Conservation (phyloP, 2,888 invertebrate genomes). For the Andrena praecox region DNA sequence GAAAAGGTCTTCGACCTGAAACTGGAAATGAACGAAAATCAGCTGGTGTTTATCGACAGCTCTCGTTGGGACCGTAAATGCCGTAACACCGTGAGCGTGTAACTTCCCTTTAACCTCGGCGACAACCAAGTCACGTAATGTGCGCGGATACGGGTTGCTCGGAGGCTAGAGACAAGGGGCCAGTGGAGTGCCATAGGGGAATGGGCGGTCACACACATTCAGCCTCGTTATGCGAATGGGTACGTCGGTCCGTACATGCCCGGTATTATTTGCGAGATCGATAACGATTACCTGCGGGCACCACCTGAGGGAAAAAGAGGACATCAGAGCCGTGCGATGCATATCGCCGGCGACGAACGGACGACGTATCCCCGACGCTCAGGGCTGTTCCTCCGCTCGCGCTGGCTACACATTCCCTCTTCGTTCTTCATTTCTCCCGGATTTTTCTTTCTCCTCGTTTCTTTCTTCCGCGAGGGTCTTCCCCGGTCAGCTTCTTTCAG, state of each 20-base stretch:
- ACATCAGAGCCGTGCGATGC: slow-evolving; percentile 62
- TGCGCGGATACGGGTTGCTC: slow-evolving; percentile 33
- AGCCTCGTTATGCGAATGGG: slow-evolving; percentile 69
- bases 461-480: background rate
- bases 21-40: background rate
- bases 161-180: slow-evolving; percentile 40
- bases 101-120: slow-evolving; percentile 58
- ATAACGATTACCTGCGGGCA: slow-evolving; percentile 69
- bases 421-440: slow-evolving; percentile 15
- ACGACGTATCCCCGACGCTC: slow-evolving; percentile 27
- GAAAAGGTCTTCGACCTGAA: background rate
- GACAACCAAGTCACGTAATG: slow-evolving; percentile 66
- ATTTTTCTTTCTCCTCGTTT: slow-evolving; percentile 13
- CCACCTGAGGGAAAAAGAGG: slow-evolving; percentile 44
- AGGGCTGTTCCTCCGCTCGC: slow-evolving; percentile 19
- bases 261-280: slow-evolving; percentile 75
- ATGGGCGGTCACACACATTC: slow-evolving; percentile 53
- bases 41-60: slow-evolving; percentile 23
- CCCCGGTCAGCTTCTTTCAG: background rate
- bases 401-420: background rate
- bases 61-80: slow-evolving; percentile 24
- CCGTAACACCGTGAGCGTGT: slow-evolving; percentile 51
- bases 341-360: slow-evolving; percentile 53
- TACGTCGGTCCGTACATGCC: slow-evolving; percentile 64
- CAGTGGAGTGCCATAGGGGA: slow-evolving; percentile 14